Evolutionary conservation across 1,140 invertebrate genomes (phyloP).

Genomic region (Temnothorax longispinosus): DNA sequence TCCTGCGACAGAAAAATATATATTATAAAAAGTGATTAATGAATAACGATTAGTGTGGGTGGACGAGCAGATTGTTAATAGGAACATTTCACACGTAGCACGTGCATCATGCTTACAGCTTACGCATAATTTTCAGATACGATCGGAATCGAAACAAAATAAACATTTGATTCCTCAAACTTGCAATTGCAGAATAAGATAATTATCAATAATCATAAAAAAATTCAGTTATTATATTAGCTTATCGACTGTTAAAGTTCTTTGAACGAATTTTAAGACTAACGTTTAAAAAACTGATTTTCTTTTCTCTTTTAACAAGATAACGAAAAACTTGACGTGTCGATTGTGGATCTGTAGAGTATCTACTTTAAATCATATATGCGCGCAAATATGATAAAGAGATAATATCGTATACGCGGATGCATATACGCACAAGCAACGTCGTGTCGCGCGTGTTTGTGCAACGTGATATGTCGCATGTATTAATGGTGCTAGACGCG

Average conservation of each 20-base stretch:
- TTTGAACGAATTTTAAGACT: too few relatives aligned
- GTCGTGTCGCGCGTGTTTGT: constrained; percentile 38
- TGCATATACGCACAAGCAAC: not conserved
- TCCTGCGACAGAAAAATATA: not conserved
- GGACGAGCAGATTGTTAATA: not conserved
- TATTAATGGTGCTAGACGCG: constrained; percentile 73
- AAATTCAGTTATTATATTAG: too few relatives aligned
- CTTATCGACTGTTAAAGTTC: too few relatives aligned
- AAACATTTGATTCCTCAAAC: not conserved
- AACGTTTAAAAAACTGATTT: not conserved
- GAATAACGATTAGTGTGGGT: not conserved
- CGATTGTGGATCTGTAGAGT: not conserved
- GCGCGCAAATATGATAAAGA: constrained; percentile 7
- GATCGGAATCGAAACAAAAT: not conserved
- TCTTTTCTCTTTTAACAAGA: not conserved
- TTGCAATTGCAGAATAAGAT: not conserved
- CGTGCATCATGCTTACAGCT: not conserved
- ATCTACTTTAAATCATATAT: not conserved
- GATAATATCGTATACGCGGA: constrained; percentile 6
- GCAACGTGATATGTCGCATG: constrained; percentile 60
- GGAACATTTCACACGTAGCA: not conserved
- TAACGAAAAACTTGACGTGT: not conserved
- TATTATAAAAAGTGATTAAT: constrained; percentile 29
- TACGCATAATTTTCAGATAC: not conserved
- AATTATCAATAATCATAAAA: not conserved